These are phyloP conservation scores for Peromyscus eremicus DNA, from an alignment of 2,797 vertebrate species.

Conservation along the genomic window DNA sequence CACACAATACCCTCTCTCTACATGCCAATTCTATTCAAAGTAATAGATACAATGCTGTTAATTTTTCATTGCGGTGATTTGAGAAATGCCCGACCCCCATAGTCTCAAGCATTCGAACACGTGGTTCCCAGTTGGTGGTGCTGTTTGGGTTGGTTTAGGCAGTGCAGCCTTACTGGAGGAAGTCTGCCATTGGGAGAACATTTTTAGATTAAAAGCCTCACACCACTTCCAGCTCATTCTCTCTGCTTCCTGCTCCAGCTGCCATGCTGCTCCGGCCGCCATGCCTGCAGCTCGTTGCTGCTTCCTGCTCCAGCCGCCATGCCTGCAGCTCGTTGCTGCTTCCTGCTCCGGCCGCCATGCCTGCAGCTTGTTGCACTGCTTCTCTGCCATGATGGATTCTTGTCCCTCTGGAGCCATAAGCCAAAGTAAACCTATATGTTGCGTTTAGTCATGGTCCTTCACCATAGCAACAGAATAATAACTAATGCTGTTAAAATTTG, in stretches of 20 bases:
- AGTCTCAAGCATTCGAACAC: neutral
- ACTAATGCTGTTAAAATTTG: neutral
- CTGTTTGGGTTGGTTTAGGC: neutral
- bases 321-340: neutral
- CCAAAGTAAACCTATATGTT: neutral
- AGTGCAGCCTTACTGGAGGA: neutral
- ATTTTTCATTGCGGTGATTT: conserved; percentile 6
- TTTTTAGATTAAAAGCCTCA: neutral
- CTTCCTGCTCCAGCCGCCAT: neutral
- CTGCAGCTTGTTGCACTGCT: neutral
- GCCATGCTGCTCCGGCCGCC: neutral
- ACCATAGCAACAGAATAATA: neutral
- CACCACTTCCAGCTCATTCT: neutral
- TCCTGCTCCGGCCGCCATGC: neutral
- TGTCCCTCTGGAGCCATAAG: neutral
- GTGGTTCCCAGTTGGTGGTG: neutral
- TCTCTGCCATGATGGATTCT: neutral
- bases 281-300: neutral
- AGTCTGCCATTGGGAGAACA: too few relatives aligned
- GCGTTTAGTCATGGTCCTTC: neutral
- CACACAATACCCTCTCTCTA: neutral
- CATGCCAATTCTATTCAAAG: neutral
- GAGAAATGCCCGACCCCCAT: neutral
- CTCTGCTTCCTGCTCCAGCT: neutral
- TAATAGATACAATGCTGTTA: conserved; percentile 13